Evolutionary conservation across 1,140 invertebrate genomes (phyloP), one percentile per base, ranked within the genome.

Genomic region (Trachymyrmex cornetzi): DNA sequence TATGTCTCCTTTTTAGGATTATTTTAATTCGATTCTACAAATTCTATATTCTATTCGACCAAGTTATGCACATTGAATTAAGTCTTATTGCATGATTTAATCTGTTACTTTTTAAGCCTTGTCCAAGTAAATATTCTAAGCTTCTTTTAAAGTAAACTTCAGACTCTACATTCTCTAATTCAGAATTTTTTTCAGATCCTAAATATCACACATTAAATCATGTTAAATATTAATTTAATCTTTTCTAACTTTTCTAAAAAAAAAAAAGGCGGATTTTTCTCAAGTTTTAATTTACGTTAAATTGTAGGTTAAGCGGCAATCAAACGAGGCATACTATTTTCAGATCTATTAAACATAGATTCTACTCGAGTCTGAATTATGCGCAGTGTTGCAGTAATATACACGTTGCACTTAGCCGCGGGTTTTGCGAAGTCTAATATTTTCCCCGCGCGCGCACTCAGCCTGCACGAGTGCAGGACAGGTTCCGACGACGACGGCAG

Each of bases 401-500:
- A 82, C 69, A 72, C 67, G 53, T 48, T 61, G 80, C 79, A 57
- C 34, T 81, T 84, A 84, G 55, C 24, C 72, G 80, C 80, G 80
- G 80, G 80, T 82, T 82, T 74, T 38, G 67, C 67, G 80, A 82
- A 6, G 80, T 84, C 38, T 84, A 84, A 84, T 75, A 84, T 75
- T 74, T 84, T 63, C 69, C 63, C 24, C 61, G 48, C 80, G 67
- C 67, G 80, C 66, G 79, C 79, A 27, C 50, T 72, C 27, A 27
- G 67, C 24, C 55, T 50, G 69, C 53, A 66, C 53, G 77, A 74
- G 77, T 81, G 69, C 77, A 69, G 77, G 89, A 90, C 87, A 90
- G 84, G 89, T 90, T 90, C 75, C 79, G 69, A 84, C 69, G 80
- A 84, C 80, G 57, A 71, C 67, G 80, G 82, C 86, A 81, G 87